Evolutionary conservation across 1,140 invertebrate species (phyloP), one percentile per base, ranked within the genome.

Genomic region (Pseudomyrmex sp.): DNA sequence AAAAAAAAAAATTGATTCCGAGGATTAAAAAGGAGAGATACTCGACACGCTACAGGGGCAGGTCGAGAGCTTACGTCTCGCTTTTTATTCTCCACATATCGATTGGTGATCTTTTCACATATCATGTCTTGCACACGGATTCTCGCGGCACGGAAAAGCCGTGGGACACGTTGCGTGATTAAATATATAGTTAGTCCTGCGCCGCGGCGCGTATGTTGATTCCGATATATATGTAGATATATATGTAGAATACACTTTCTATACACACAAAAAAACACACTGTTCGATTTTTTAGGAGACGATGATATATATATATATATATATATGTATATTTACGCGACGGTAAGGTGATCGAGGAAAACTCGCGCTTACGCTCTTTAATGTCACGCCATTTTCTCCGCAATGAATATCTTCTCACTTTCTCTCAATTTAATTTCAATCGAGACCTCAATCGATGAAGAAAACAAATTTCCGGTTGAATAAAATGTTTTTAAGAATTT

Each of bases 71-170:
- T 85, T 63, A 73, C 66, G 80, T 87, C 84, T 89, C 56, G 79
- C 69, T 66, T 85, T 90, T 80, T 82, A 77, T 89, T 89, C 82
- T 87, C 86, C 61, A 88, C 62, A 88, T 86, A 88, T 87, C 65
- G 84, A 88, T 85, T 74, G 68, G 83, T 87, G 86, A 88, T 89
- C 84, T 76, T 77, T 83, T 84, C 72, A 82, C 88, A 84, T 85
- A 89, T 90, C 86, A 88, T 35, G 44, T 84, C 73, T 65, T 65
- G 70, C 35, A 54, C 74, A 85, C 15, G 63, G 0, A 35, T 35
- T 35, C 85, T 75, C 44, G 69, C 74, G 61, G 50, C 26, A 66
- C 23, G 48, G 61, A 70, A 61, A 13, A 46, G 76, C 58, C 76
- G 80, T 54, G 69, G 66, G 86, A 76, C 50, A n/a, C 52, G 84